A percentile compares a stretch with the other conserved stretches of the same genome.
Evolutionary conservation across 1,140 invertebrate species (phyloP).

Genomic region (Aphelinus certus): DNA sequence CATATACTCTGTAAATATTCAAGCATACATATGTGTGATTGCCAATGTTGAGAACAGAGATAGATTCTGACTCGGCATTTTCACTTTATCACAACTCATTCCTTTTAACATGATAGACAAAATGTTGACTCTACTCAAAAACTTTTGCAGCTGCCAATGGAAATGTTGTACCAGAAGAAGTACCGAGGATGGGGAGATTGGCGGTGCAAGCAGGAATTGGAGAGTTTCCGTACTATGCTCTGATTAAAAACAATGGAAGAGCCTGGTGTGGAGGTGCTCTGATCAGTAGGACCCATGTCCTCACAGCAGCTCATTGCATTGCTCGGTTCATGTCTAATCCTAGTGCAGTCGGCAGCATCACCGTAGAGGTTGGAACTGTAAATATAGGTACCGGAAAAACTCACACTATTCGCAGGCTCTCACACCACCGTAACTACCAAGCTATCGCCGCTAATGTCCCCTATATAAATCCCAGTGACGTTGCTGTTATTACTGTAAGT

Average conservation of each 20-base stretch:
- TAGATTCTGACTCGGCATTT: no score
- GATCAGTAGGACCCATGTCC: neutral
- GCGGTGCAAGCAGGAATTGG: neutral
- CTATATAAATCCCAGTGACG: no score
- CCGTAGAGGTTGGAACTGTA: neutral
- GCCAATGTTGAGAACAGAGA: no score
- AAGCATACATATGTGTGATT: no score
- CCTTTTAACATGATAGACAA: no score
- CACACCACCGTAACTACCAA: no score
- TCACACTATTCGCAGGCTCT: neutral
- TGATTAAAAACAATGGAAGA: neutral
- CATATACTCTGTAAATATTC: no score
- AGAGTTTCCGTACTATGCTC: neutral
- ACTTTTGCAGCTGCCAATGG: neutral
- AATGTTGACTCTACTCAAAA: no score
- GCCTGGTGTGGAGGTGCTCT: neutral
- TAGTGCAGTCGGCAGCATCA: neutral
- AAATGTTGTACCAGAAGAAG: neutral
- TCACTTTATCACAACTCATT: no score
- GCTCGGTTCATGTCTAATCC: neutral
- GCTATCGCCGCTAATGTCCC: no score
- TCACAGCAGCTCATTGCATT: conserved; percentile 3
- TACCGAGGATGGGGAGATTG: neutral
- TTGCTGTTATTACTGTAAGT: no score
- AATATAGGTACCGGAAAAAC: neutral